Evolutionary conservation across 2,888 invertebrate genomes (phyloP).

Genomic region (Hydropsyche betteni): DNA sequence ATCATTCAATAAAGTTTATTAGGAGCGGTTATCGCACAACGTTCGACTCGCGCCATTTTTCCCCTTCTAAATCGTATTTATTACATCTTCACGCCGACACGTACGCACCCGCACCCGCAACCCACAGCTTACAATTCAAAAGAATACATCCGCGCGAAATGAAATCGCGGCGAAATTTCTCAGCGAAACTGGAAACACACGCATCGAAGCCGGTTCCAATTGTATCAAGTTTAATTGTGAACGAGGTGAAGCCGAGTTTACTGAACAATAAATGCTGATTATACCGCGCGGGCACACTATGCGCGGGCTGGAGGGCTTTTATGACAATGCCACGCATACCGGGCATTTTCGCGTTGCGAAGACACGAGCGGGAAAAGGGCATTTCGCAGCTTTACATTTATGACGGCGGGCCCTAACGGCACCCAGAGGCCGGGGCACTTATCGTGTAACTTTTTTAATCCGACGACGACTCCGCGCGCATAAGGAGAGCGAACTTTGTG

Average conservation of each 20-base stretch:
- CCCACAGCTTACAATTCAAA: too few relatives aligned
- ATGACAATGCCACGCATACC: conserved; percentile 28
- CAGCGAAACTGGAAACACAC: too few relatives aligned
- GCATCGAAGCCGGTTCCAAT: too few relatives aligned
- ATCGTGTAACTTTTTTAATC: conserved; percentile 49
- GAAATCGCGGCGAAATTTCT: too few relatives aligned
- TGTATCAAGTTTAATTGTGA: conserved; percentile 22
- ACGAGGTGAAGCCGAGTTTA: conserved; percentile 10
- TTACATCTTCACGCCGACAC: too few relatives aligned
- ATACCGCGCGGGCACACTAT: conserved; percentile 8
- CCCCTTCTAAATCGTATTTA: too few relatives aligned
- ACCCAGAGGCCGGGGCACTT: conserved; percentile 39
- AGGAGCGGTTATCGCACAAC: conserved; percentile 21
- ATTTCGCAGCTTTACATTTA: conserved; percentile 32
- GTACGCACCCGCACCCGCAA: too few relatives aligned
- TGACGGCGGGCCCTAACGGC: conserved; percentile 30
- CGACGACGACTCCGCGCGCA: conserved; percentile 28
- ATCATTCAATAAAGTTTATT: conserved; percentile 33
- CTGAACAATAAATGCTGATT: conserved; percentile 22
- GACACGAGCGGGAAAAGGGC: background rate
- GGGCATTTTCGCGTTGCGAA: conserved; percentile 25
- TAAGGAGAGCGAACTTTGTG: conserved; percentile 3
- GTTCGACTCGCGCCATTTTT: background rate
- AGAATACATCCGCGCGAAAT: too few relatives aligned
- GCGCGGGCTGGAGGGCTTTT: background rate